Evolutionary conservation across 2,113 vertebrate genomes (phyloP), one percentile per base, ranked within the genome.

Genomic region (Barnardius zonarius): DNA sequence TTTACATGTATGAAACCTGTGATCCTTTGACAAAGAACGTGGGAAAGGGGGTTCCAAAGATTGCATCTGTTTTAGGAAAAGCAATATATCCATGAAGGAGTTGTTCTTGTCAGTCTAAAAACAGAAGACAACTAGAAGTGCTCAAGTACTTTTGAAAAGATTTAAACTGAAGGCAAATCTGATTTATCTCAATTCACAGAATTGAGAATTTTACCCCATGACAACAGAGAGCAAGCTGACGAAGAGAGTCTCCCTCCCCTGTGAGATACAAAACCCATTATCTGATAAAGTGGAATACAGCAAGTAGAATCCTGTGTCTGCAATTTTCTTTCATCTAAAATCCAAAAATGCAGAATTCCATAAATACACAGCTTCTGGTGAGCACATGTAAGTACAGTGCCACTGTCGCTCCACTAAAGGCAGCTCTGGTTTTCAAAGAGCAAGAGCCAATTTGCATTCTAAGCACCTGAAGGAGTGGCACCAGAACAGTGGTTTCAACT

Each of bases 361-460:
- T 35, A 83, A 66, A 76, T 3, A 62, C 2, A 7, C 30, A 76
- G 67, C 24, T 64, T 61, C 44, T 91, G 61, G 57, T 48, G 30
- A 70, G 55, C 25, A 14, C 12, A 11, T 3, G 2, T 5, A 35
- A 2, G 0, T 39, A 16, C n/a, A 55, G 25, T 18, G 49, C 41
- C 78, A 51, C 49, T 62, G 48, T 10, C 25, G 23, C 24, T 81
- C 54, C 61, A 33, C n/a, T 35, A 15, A 81, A 68, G 46, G 77
- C 61, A 96, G 72, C 59, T 76, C 61, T 49, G 64, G 33, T 51
- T 86, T 70, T 72, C 85, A 77, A 39, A 52, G 33, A 81, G 46
- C 76, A 84, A 51, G 23, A 75, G 83, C 46, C n/a, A 54, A 17
- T 43, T 51, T 78, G 37, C 70, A 63, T 39, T 74, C 51, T 55